Percentiles rank a stretch among this genome's conserved stretches.
phyloP scores from a whole-genome alignment of 2,888 invertebrate species.

The Arrhopalites spinosus region DNA sequence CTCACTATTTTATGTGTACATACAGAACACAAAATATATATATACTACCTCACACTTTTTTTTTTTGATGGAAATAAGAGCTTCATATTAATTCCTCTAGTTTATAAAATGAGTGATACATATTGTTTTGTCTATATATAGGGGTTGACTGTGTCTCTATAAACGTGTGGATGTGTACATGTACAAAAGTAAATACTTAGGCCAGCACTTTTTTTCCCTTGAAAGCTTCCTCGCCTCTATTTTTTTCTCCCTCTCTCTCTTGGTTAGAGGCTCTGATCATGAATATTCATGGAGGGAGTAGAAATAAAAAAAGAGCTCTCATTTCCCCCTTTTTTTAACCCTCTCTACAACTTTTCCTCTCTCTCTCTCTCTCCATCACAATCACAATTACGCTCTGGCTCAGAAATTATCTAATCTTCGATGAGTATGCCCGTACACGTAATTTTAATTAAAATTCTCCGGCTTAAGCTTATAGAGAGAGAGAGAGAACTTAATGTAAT shows the following conservation, averaged over 20 bases:
- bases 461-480: conserved; percentile 43
- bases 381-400: conserved; percentile 45
- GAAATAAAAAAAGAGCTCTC: conserved; percentile 41
- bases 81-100: conserved; percentile 18
- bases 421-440: conserved; percentile 54
- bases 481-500: conserved; percentile 41
- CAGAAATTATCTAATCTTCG: conserved; percentile 54
- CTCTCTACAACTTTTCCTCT: neutral
- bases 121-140: no score
- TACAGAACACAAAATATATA: neutral
- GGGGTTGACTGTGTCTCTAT: no score
- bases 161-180: neutral
- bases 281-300: conserved; percentile 10
- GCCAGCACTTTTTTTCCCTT: conserved; percentile 39
- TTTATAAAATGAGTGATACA: conserved; percentile 26
- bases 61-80: neutral
- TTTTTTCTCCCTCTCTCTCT: conserved; percentile 30
- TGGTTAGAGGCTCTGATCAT: neutral
- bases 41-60: neutral
- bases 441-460: conserved; percentile 56
- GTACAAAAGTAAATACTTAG: conserved; percentile 35
- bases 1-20: neutral
- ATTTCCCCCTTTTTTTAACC: conserved; percentile 42
- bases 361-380: conserved; percentile 32
- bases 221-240: conserved; percentile 29